phyloP scores from a whole-genome alignment of 2,888 invertebrate genomes.

The Byasa hedistus region DNA sequence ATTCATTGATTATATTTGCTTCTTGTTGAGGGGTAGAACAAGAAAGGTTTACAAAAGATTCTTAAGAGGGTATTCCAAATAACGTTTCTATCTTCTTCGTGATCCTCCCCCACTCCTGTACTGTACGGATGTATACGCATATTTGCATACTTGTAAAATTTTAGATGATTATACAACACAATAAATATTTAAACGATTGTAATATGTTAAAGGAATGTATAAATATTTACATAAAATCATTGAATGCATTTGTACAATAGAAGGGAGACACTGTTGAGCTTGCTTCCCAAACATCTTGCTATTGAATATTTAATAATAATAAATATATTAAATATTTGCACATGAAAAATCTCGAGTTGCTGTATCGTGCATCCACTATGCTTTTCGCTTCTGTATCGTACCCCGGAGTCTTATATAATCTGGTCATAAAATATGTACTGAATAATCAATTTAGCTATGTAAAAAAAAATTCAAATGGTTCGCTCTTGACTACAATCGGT shows the following conservation, averaged over 20 bases:
- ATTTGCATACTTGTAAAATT: neutral
- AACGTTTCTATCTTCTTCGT: neutral
- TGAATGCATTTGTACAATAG: neutral
- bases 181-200: neutral
- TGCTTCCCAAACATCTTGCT: slow-evolving; percentile 12
- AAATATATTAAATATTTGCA: slow-evolving; percentile 6
- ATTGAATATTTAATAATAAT: neutral
- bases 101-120: neutral
- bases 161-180: neutral
- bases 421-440: neutral
- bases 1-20: too few species aligned
- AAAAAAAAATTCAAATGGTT: neutral
- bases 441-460: neutral
- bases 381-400: slow-evolving; percentile 19
- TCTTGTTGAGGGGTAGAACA: too few species aligned
- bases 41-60: neutral
- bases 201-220: neutral
- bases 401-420: neutral
- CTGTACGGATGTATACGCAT: neutral
- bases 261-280: slow-evolving; percentile 9
- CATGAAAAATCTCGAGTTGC: slow-evolving; percentile 10
- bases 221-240: neutral
- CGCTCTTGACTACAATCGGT: too few species aligned
- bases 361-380: slow-evolving; percentile 14
- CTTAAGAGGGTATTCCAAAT: neutral